These are phyloP conservation scores for Neocrepidodera transversa DNA, from an alignment of 2,888 invertebrate species.

Conservation along the genomic window DNA sequence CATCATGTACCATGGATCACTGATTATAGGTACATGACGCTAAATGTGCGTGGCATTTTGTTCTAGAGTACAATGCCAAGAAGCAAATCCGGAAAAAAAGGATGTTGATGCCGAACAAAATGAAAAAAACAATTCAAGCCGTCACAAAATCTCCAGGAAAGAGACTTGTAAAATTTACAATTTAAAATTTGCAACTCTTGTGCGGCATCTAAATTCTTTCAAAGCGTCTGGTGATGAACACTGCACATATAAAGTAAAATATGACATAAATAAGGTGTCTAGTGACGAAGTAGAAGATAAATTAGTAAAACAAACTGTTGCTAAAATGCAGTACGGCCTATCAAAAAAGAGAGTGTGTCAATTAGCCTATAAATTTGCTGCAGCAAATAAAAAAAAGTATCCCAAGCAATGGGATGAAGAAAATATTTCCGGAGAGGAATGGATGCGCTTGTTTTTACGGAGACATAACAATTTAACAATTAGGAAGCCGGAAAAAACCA, in stretches of 20 bases:
- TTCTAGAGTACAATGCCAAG: too few species aligned
- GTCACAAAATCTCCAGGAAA: background rate
- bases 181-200: slow-evolving; percentile 8
- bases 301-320: slow-evolving; percentile 9
- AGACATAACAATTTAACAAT: too few species aligned
- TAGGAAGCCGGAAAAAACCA: slow-evolving; percentile 15
- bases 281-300: background rate
- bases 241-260: slow-evolving; percentile 1
- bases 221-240: slow-evolving; percentile 3
- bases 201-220: slow-evolving; percentile 6
- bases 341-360: slow-evolving; percentile 1
- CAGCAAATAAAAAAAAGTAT: background rate
- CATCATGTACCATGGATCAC: too few species aligned
- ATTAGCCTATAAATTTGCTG: too few species aligned
- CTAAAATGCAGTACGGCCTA: slow-evolving; percentile 7
- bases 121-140: slow-evolving; percentile 10
- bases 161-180: background rate
- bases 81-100: too few species aligned
- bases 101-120: background rate
- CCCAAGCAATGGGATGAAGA: background rate
- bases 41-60: too few species aligned
- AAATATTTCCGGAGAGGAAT: slow-evolving; percentile 8
- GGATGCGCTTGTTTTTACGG: slow-evolving; percentile 9
- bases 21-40: too few species aligned
- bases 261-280: slow-evolving; percentile 2